These are phyloP conservation scores for Drosophila suzukii DNA, from an alignment of 1,140 invertebrate species.

Conservation along the genomic window DNA sequence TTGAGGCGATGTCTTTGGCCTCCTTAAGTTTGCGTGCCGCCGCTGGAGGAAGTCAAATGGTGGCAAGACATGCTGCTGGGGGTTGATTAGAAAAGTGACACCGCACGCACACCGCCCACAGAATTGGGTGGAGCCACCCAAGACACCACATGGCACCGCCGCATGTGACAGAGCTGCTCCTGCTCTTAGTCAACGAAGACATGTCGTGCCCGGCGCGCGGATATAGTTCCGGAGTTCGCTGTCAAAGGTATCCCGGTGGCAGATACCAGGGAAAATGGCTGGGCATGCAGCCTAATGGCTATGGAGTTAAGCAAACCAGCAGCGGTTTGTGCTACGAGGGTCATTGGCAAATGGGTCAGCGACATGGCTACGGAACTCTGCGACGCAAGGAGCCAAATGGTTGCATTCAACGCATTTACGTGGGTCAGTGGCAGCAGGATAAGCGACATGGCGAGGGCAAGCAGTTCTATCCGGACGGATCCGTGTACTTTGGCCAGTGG, in stretches of 20 bases:
- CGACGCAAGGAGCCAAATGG: slow-evolving; percentile 20
- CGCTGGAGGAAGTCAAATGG: slow-evolving; percentile 26
- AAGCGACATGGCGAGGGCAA: slow-evolving; percentile 84
- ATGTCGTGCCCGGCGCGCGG: slow-evolving; percentile 58
- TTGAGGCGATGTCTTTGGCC: slow-evolving; percentile 16
- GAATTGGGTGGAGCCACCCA: background rate
- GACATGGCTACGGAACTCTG: slow-evolving; percentile 85
- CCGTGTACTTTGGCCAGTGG: slow-evolving; percentile 84
- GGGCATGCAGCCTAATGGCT: slow-evolving; percentile 52
- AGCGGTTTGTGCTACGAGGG: slow-evolving; percentile 85
- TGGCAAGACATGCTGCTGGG: slow-evolving; percentile 67
- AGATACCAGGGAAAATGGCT: slow-evolving; percentile 58
- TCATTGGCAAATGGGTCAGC: slow-evolving; percentile 85
- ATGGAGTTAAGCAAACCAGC: slow-evolving; percentile 34
- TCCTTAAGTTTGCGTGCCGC: slow-evolving; percentile 59
- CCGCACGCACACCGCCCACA: slow-evolving; percentile 38
- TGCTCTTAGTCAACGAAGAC: slow-evolving; percentile 35
- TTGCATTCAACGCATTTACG: slow-evolving; percentile 74
- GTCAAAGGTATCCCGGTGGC: slow-evolving; percentile 60
- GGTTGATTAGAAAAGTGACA: slow-evolving; percentile 70
- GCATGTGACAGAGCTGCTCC: slow-evolving; percentile 26
- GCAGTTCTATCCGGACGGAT: slow-evolving; percentile 68
- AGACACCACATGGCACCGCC: slow-evolving; percentile 50
- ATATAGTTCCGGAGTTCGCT: slow-evolving; percentile 39
- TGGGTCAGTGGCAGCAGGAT: slow-evolving; percentile 85